Percentiles rank a stretch among this genome's conserved stretches.
Evolutionary conservation across 2,888 invertebrate genomes (phyloP).

Genomic region (Epinotia ramella): DNA sequence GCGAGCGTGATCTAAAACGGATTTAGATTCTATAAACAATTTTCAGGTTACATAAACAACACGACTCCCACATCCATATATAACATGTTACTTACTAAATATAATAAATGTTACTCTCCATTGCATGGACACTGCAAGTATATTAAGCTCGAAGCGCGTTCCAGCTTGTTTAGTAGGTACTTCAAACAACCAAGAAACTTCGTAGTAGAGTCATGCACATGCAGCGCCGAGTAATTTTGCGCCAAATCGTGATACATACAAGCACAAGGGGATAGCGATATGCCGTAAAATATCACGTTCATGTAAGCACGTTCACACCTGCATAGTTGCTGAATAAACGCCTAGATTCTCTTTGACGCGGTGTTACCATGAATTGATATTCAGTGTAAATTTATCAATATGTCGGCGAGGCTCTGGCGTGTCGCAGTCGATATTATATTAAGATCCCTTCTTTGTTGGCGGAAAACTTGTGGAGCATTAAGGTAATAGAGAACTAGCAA

Average conservation of each 20-base stretch:
- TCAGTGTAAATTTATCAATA: constrained; percentile 40
- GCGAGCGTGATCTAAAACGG: too few species aligned
- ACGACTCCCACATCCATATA: constrained; percentile 48
- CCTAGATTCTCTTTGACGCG: constrained; percentile 22
- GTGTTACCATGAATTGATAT: constrained; percentile 29
- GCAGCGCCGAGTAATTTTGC: constrained; percentile 32
- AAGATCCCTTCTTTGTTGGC: constrained; percentile 73
- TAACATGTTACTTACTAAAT: constrained; percentile 15
- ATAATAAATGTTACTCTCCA: constrained; percentile 49
- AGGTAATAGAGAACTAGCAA: constrained; percentile 75
- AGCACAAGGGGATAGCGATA: constrained; percentile 19
- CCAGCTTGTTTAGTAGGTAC: constrained; percentile 43
- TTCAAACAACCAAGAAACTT: constrained; percentile 41
- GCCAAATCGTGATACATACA: constrained; percentile 38
- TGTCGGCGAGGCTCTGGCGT: constrained; percentile 25
- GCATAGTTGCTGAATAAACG: constrained; percentile 15
- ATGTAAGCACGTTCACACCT: constrained; percentile 36
- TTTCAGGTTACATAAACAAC: constrained; percentile 44
- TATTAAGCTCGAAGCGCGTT: constrained; percentile 47
- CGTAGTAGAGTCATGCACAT: constrained; percentile 36
- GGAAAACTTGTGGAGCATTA: constrained; percentile 75
- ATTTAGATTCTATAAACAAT: too few species aligned
- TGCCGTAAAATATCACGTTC: constrained; percentile 33
- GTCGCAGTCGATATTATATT: constrained; percentile 71
- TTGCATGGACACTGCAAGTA: constrained; percentile 37